Evolutionary conservation across 2,113 vertebrate genomes (phyloP).

Genomic region (Bombycilla garrulus): DNA sequence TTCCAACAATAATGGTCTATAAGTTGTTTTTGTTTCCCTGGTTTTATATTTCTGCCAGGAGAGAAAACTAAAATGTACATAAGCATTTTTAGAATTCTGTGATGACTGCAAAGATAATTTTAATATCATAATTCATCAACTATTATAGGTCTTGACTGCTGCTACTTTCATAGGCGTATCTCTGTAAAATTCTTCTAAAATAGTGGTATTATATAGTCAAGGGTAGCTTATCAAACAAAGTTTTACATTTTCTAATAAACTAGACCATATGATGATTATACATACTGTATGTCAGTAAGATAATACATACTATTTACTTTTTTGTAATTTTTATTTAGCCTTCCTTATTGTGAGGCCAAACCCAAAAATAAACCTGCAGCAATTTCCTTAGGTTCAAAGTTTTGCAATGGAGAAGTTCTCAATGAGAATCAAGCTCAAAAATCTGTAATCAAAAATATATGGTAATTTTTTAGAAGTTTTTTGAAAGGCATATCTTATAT

Average conservation of each 20-base stretch:
- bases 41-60: not conserved
- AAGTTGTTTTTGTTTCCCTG: not conserved
- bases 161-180: not conserved
- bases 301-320: not conserved
- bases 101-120: not conserved
- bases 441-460: not conserved
- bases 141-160: not conserved
- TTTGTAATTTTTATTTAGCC: not conserved
- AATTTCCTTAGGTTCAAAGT: not conserved
- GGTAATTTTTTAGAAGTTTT: not conserved
- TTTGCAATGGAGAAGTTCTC: not conserved
- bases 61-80: not conserved
- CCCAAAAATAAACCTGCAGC: not conserved
- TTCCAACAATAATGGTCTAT: not conserved
- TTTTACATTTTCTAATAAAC: not conserved
- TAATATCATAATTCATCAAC: not conserved
- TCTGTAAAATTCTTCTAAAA: not conserved
- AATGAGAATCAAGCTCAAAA: not conserved
- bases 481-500: not conserved
- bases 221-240: not conserved
- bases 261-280: not conserved
- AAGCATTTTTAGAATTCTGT: not conserved
- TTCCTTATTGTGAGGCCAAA: not conserved
- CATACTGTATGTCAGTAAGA: not conserved
- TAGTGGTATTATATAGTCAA: not conserved